These are phyloP conservation scores for Bubalus kerabau DNA, from an alignment of 2,113 vertebrate genomes.

Conservation along the genomic window DNA sequence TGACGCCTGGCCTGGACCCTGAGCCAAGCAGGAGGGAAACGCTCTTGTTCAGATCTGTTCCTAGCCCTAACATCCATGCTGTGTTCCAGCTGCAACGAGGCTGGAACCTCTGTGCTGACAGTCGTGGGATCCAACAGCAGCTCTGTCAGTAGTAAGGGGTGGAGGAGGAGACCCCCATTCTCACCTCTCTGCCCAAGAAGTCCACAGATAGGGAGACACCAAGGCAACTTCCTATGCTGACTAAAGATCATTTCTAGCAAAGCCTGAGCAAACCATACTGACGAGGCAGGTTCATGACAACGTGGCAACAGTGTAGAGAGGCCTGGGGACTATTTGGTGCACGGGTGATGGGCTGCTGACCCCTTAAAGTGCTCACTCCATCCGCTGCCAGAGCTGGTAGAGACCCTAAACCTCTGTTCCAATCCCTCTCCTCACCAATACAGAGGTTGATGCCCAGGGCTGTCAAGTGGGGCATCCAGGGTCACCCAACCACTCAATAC, in stretches of 20 bases:
- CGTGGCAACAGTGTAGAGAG: fast-evolving
- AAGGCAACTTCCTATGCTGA: neutral
- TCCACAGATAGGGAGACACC: neutral
- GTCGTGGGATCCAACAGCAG: neutral
- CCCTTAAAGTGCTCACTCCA: neutral
- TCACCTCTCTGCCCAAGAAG: neutral
- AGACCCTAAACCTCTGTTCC: neutral
- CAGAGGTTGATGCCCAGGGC: neutral
- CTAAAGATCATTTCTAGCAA: neutral
- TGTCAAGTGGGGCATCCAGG: neutral
- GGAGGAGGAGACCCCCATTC: neutral
- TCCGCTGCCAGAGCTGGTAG: neutral
- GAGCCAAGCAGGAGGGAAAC: neutral
- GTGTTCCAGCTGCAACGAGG: no score
- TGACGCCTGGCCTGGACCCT: neutral
- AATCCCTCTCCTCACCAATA: neutral
- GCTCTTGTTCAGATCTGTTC: neutral
- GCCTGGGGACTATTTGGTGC: neutral
- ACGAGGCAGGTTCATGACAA: neutral
- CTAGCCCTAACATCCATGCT: neutral
- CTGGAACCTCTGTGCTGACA: neutral
- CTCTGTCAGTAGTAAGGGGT: neutral
- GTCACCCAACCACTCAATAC: no score
- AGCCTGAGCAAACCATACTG: neutral
- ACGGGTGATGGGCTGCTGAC: neutral